These are phyloP conservation scores for Eretmocerus hayati DNA, from an alignment of 2,888 invertebrate genomes.

Conservation along the genomic window DNA sequence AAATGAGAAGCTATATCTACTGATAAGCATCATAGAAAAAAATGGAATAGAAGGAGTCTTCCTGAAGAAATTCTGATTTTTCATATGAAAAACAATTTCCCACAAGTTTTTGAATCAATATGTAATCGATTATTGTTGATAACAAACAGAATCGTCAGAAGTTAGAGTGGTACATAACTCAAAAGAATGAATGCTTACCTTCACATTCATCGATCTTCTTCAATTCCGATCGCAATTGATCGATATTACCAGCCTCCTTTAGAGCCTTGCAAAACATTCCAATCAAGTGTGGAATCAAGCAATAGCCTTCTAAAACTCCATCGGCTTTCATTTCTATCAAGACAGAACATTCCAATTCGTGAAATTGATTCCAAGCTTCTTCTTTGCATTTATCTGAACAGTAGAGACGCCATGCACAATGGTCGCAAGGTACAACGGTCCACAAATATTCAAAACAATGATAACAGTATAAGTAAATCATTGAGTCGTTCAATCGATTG, in stretches of 20 bases:
- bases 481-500: background rate
- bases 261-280: background rate
- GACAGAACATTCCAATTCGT: background rate
- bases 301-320: background rate
- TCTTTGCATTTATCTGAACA: background rate
- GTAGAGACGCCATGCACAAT: background rate
- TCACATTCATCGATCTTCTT: background rate
- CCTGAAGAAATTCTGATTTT: no score
- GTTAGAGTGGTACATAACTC: no score
- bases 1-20: no score
- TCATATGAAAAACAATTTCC: no score
- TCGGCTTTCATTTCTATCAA: background rate
- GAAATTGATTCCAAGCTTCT: background rate
- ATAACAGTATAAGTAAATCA: background rate
- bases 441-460: background rate
- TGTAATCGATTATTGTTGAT: no score
- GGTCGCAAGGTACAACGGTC: background rate
- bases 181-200: no score
- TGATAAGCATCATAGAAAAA: no score
- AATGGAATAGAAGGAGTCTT: no score
- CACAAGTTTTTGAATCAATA: no score
- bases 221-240: background rate
- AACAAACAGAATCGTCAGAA: background rate
- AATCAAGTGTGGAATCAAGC: background rate
- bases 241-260: background rate